Base-by-base conservation (phyloP, 1,140 invertebrate species). In the Caenorhabditis briggsae region DNA sequence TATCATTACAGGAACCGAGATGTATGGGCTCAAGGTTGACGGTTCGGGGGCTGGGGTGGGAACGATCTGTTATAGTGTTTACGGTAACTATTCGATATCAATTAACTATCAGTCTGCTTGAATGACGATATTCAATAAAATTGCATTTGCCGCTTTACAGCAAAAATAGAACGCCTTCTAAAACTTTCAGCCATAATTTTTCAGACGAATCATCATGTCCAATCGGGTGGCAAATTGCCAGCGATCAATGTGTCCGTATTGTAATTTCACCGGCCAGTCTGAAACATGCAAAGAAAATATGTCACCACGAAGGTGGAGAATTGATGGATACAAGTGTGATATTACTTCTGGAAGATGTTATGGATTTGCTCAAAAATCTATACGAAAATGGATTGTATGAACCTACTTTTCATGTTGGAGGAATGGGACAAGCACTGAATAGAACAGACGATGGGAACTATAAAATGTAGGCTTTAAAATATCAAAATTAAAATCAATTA, bases 271-370 rank as follows among this genome's bases (percentile, higher is more conserved):
- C 70, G 0, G 70, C 43, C 6, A 78, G 53, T n/a, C 12, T 78
- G 46, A 78, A 78, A 78, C 70, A 78, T 25, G 43, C 70, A 11
- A 78, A 78, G 70, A 78, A 50, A n/a, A 2, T 43, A 12, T 78
- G 70, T 50, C 70, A 78, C 50, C 70, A 78, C 23, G 70, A 78
- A 78, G 46, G 70, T 3, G 70, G 70, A 23, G 70, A 78, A 78
- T n/a, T 78, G 20, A 78, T 78, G 70, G 70, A 78, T 78, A 48
- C 70, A 78, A 78, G 70, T 78, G 70, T 78, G 11, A 50, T n/a
- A 50, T n/a, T 50, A 9, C 46, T 78, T 3, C 46, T 78, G 8
- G 70, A 78, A 50, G 70, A 78, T 53, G 70, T 50, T 1, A 78
- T 78, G 7, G 70, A 78, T 50, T 53, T 78, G 5, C n/a, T 78